A percentile compares a stretch with the other conserved stretches of the same genome.
Evolutionary conservation across 2,113 vertebrate genomes (phyloP).

Genomic region (Arizona elegans): DNA sequence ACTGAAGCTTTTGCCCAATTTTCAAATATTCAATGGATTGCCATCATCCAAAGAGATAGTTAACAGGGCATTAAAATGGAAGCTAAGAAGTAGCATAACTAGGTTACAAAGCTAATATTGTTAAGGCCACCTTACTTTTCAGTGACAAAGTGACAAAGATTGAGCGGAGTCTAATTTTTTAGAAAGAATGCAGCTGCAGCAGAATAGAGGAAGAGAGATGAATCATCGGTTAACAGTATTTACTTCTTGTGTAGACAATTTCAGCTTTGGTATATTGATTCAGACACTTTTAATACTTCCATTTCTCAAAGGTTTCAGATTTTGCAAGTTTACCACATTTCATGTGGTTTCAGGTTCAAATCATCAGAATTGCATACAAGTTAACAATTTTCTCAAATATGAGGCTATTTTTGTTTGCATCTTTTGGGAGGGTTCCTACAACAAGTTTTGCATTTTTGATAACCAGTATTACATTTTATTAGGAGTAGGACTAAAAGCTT

Average conservation of each 20-base stretch:
- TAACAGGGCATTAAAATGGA: not conserved
- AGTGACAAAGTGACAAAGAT: not conserved
- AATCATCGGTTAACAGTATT: not conserved
- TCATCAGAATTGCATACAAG: not conserved
- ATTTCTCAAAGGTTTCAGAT: not conserved
- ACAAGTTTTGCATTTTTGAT: not conserved
- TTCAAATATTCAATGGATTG: not conserved
- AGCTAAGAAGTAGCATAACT: not conserved
- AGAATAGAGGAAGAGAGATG: not conserved
- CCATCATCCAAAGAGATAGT: not conserved
- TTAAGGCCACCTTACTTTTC: not conserved
- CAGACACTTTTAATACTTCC: not conserved
- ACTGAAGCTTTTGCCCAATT: not conserved
- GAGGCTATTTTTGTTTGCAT: not conserved
- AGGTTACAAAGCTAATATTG: not conserved
- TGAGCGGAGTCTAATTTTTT: not conserved
- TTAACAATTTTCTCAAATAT: not conserved
- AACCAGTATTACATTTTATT: not conserved
- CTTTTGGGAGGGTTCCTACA: not conserved
- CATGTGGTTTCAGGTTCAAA: not conserved
- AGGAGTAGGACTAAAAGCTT: not conserved
- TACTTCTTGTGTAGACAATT: not conserved
- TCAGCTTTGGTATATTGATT: not conserved
- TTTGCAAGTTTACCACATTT: not conserved
- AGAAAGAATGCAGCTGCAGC: not conserved